These are phyloP conservation scores for Eurosta solidaginis DNA, from an alignment of 1,140 invertebrate species.

Conservation along the genomic window DNA sequence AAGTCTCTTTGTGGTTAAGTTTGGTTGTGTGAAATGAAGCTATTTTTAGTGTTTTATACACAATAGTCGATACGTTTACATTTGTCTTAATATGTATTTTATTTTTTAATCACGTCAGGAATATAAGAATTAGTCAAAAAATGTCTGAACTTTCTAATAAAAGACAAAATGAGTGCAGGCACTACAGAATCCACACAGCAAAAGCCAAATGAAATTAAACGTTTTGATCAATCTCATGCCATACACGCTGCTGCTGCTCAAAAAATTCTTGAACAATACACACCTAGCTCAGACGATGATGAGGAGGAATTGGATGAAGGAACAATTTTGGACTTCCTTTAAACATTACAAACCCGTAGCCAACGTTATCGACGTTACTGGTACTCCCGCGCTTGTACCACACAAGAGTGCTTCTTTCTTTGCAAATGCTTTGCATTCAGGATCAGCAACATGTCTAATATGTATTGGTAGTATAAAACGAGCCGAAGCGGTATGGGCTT, in stretches of 20 bases:
- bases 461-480: conserved; percentile 89
- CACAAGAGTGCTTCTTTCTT: conserved; percentile 72
- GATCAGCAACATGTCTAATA: conserved; percentile 84
- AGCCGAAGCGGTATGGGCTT: conserved; percentile 70
- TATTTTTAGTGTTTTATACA: too few species aligned
- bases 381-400: conserved; percentile 56
- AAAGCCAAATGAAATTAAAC: conserved; percentile 46
- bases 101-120: not conserved
- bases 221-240: conserved; percentile 65
- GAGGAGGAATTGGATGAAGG: conserved; percentile 64
- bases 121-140: not conserved
- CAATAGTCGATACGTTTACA: too few species aligned
- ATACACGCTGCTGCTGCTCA: conserved; percentile 66
- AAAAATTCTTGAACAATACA: conserved; percentile 62
- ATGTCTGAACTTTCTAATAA: not conserved
- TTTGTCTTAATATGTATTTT: too few species aligned
- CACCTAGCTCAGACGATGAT: conserved; percentile 65
- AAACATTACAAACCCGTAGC: conserved; percentile 35
- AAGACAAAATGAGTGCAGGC: not conserved
- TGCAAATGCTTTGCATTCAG: conserved; percentile 75
- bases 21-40: too few species aligned
- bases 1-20: too few species aligned
- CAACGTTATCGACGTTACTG: conserved; percentile 30
- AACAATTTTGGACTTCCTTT: conserved; percentile 61
- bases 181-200: not conserved